Evolutionary conservation across 2,888 invertebrate genomes (phyloP).

Genomic region (Axea sp.): DNA sequence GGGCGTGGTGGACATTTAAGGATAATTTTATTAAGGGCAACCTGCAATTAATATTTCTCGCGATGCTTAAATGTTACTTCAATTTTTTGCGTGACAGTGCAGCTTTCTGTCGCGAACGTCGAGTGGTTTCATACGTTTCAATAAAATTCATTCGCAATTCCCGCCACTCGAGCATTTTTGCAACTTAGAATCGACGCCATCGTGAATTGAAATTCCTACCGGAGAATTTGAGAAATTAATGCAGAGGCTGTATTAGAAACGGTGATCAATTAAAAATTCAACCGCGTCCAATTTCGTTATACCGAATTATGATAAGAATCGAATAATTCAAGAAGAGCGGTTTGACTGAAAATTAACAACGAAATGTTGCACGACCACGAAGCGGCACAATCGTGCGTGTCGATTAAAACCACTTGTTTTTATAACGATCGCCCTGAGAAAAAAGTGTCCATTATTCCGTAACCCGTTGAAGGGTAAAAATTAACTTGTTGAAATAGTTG

Average conservation of each 20-base stretch:
- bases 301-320: no score
- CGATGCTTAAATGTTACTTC: slow-evolving; percentile 54
- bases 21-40: slow-evolving; percentile 57
- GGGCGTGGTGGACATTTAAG: slow-evolving; percentile 62
- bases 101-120: slow-evolving; percentile 51
- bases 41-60: slow-evolving; percentile 67
- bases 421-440: no score
- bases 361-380: no score
- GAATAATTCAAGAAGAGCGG: no score
- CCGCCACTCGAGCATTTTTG: slow-evolving; percentile 29
- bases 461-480: neutral
- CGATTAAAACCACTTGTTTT: no score
- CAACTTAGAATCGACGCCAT: slow-evolving; percentile 9
- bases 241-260: no score
- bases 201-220: neutral
- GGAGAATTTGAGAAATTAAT: no score
- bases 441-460: no score
- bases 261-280: no score
- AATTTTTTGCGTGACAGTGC: slow-evolving; percentile 64
- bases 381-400: no score
- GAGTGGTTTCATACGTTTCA: slow-evolving; percentile 44
- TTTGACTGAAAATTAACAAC: no score
- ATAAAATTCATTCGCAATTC: slow-evolving; percentile 38
- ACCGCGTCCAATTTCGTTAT: no score
- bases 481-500: slow-evolving; percentile 7